Base-by-base conservation (phyloP, 1,140 invertebrate species). In the Heliothis subflexa region DNA sequence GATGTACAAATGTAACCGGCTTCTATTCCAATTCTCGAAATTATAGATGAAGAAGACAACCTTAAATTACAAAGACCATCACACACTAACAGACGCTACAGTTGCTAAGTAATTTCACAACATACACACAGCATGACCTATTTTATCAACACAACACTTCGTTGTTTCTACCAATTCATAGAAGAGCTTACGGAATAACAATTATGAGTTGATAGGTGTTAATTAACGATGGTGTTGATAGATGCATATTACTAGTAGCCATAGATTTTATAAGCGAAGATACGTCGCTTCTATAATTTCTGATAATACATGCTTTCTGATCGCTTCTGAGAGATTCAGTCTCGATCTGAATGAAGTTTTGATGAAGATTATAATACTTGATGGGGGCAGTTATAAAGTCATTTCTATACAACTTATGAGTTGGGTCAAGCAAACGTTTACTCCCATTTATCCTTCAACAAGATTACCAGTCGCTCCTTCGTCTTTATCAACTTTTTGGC, bases 171-270 rank as follows among this genome's bases (percentile, higher is more conserved):
- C n/a, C 16, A 18, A 47, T 47, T 50, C 21, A 13, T 49, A 21
- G n/a, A 50, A 12, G 45, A 72, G 49, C 40, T 72, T 72, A 72
- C 50, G 52, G 45, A 72, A 72, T n/a, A 16, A 18, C 68, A 55
- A 72, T 72, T 55, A 72, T 45, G 68, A 55, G 25, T n/a, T n/a
- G 68, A 72, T 72, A 55, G 28, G 52, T 72, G 52, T 40, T 72
- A 72, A 72, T 72, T 72, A 72, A 50, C 33, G 9, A 16, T 61
- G 57, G 10, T 13, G 1, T 2, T n/a, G 50, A n/a, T 52, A n/a
- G n/a, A n/a, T 40, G 33, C 9, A 40, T 40, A 40, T 9, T 40
- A 40, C 33, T 40, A 40, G 33, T 40, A 7, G 33, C 5, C 5
- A 40, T 40, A 40, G 33, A 40, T 0, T 40, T 40, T 40, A 40